These are phyloP conservation scores for Pyrgilauda ruficollis DNA, from an alignment of 2,113 vertebrate genomes.

Conservation along the genomic window DNA sequence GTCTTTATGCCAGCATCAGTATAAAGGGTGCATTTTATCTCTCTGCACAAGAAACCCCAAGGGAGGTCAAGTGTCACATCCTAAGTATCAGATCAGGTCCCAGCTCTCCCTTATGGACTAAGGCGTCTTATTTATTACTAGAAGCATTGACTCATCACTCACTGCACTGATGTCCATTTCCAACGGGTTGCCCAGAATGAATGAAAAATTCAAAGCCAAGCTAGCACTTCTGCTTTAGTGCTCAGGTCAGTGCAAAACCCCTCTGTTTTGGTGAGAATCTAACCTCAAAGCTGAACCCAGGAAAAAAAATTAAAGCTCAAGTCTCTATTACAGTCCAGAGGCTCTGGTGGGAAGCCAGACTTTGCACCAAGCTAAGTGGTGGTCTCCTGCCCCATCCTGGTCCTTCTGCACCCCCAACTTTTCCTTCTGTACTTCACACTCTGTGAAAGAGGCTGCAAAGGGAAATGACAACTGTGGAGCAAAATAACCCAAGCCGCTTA, in stretches of 20 bases:
- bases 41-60: not conserved
- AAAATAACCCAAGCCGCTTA: not conserved
- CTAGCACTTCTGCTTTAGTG: not conserved
- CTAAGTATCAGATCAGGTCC: not conserved
- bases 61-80: not conserved
- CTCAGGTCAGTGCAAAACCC: not conserved
- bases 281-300: not conserved
- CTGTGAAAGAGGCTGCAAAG: not conserved
- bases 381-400: not conserved
- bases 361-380: not conserved
- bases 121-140: not conserved
- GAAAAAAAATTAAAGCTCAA: not conserved
- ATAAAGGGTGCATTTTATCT: not conserved
- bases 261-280: not conserved
- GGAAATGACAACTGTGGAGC: not conserved
- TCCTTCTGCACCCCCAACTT: not conserved
- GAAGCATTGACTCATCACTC: not conserved
- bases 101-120: not conserved
- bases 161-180: not conserved
- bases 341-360: not conserved
- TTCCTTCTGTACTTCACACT: not conserved
- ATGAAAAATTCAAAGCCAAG: not conserved
- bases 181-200: not conserved
- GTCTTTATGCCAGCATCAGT: not conserved
- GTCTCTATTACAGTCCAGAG: not conserved